A percentile compares a stretch with the other conserved stretches of the same genome.
These are phyloP conservation scores for Stenoptilia bipunctidactyla DNA, from an alignment of 2,888 invertebrate species.

Conservation along the genomic window DNA sequence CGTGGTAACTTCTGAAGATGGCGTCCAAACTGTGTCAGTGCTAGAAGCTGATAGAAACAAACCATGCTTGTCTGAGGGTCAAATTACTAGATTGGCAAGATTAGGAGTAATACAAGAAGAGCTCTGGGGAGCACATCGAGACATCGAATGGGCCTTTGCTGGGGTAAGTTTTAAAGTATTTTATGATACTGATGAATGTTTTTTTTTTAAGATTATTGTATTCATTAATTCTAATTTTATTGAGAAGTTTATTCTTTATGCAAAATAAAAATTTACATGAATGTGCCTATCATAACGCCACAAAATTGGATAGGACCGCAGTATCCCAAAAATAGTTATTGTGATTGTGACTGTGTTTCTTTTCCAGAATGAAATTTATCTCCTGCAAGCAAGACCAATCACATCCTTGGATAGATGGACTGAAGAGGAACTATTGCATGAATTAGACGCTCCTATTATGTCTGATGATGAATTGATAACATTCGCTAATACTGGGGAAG, in stretches of 20 bases:
- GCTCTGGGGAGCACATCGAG: conserved; percentile 77
- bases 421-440: conserved; percentile 83
- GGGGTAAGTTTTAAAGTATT: conserved; percentile 42
- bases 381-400: conserved; percentile 85
- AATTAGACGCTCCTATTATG: conserved; percentile 78
- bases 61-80: conserved; percentile 68
- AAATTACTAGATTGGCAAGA: conserved; percentile 66
- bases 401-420: conserved; percentile 81
- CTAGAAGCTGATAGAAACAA: conserved; percentile 39
- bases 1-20: conserved; percentile 46
- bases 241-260: too few relatives aligned
- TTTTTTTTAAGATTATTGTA: too few relatives aligned
- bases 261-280: too few relatives aligned
- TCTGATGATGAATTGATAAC: conserved; percentile 76
- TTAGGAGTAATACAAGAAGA: conserved; percentile 71
- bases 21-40: conserved; percentile 45
- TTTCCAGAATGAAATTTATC: conserved; percentile 64
- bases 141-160: conserved; percentile 85
- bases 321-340: too few relatives aligned
- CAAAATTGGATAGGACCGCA: too few relatives aligned
- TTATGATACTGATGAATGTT: too few relatives aligned
- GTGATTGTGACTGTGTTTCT: too few relatives aligned
- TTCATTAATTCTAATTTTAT: too few relatives aligned
- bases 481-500: conserved; percentile 82
- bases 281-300: too few relatives aligned